Evolutionary conservation across 2,797 vertebrate genomes (phyloP).

Genomic region (Muscicapa comitata): DNA sequence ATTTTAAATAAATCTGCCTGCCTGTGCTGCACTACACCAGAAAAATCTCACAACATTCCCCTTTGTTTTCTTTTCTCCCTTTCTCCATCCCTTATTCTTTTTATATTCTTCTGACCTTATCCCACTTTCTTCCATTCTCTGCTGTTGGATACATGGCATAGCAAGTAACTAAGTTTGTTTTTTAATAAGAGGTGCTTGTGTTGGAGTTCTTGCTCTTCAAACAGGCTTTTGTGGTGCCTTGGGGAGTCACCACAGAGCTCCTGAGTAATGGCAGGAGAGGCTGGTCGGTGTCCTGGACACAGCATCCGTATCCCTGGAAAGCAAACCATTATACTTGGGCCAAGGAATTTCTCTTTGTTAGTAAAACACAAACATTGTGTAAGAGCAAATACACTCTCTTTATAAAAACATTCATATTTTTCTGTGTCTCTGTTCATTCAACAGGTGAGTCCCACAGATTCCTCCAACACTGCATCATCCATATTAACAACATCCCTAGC

Average conservation of each 20-base stretch:
- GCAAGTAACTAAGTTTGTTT: neutral
- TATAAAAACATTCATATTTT: neutral
- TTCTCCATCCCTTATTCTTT: neutral
- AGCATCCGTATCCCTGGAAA: neutral
- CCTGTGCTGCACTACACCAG: neutral
- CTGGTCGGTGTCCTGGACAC: neutral
- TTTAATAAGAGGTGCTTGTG: neutral
- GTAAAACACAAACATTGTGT: neutral
- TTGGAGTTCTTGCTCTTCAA: neutral
- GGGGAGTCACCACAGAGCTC: neutral
- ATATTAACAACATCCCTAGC: neutral
- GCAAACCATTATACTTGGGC: neutral
- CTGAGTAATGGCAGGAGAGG: neutral
- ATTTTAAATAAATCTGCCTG: neutral
- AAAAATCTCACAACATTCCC: neutral
- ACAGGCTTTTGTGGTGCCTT: neutral
- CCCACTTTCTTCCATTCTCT: neutral
- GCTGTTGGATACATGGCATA: neutral
- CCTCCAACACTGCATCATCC: neutral
- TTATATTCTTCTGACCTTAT: neutral
- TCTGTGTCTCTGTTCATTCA: neutral
- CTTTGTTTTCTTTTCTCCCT: neutral
- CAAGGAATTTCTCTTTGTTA: neutral
- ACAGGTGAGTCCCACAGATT: neutral
- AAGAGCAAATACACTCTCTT: neutral